phyloP scores from a whole-genome alignment of 2,113 vertebrate genomes.

The Nipponia nippon region DNA sequence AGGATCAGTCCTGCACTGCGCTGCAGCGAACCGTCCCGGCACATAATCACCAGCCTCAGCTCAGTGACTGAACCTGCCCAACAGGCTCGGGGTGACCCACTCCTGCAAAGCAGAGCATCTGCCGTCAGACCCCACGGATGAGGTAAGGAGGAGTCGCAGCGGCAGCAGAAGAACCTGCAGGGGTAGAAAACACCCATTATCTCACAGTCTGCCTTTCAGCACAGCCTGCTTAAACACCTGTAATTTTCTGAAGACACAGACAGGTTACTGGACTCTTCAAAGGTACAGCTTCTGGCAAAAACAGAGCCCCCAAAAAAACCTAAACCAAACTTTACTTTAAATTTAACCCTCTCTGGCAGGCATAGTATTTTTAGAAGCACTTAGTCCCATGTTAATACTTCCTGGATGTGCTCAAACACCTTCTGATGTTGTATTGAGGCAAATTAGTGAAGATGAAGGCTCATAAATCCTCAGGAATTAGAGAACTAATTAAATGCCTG shows the following conservation, averaged over 20 bases:
- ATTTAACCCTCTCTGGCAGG: slow-evolving; percentile 16
- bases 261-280: not conserved
- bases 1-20: not conserved
- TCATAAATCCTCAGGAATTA: slow-evolving; percentile 9
- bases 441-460: not conserved
- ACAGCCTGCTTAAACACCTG: not conserved
- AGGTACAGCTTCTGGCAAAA: not conserved
- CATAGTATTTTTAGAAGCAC: not conserved
- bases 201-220: not conserved
- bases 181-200: slow-evolving; percentile 58
- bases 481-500: not conserved
- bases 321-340: not conserved
- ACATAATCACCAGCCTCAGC: not conserved
- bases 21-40: not conserved
- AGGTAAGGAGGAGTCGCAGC: not conserved
- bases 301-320: not conserved
- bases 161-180: not conserved
- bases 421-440: not conserved
- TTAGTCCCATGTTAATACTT: not conserved
- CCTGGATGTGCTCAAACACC: not conserved
- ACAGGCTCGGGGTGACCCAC: not conserved
- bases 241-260: slow-evolving; percentile 44
- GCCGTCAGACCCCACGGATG: not conserved
- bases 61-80: not conserved
- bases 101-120: not conserved